Evolutionary conservation across 2,888 invertebrate species (phyloP).

Genomic region (Parascotia fuliginaria): DNA sequence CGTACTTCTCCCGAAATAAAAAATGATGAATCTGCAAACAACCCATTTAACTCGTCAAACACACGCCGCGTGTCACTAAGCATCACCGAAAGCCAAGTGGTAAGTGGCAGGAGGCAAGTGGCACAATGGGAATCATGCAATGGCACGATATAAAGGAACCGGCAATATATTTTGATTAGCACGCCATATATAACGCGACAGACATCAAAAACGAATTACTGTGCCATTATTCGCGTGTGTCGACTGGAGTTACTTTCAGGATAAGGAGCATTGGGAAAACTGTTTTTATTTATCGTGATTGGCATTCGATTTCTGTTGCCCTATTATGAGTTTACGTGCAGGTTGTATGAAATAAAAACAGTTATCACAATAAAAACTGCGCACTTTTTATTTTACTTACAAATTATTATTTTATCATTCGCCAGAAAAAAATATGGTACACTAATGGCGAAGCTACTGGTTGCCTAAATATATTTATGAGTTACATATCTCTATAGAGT

Average conservation of each 20-base stretch:
- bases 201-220: slow-evolving; percentile 72
- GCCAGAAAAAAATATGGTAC: no score
- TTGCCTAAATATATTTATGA: slow-evolving; percentile 4
- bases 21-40: slow-evolving; percentile 35
- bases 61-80: slow-evolving; percentile 39
- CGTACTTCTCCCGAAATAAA: slow-evolving; percentile 26
- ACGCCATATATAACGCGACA: slow-evolving; percentile 57
- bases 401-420: no score
- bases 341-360: no score
- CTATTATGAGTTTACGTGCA: no score
- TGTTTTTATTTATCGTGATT: slow-evolving; percentile 47
- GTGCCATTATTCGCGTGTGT: slow-evolving; percentile 58
- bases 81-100: slow-evolving; percentile 36
- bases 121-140: slow-evolving; percentile 49
- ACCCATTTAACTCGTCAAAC: slow-evolving; percentile 44
- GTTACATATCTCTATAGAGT: not conserved
- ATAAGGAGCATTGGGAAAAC: slow-evolving; percentile 51
- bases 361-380: no score
- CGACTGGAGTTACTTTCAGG: slow-evolving; percentile 53
- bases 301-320: slow-evolving; percentile 37
- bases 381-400: no score
- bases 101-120: slow-evolving; percentile 26
- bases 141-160: slow-evolving; percentile 54
- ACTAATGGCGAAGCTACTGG: no score
- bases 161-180: slow-evolving; percentile 72